Conservation (phyloP, 2,113 vertebrate species). For the Rhinopomastus cyanomelas region DNA sequence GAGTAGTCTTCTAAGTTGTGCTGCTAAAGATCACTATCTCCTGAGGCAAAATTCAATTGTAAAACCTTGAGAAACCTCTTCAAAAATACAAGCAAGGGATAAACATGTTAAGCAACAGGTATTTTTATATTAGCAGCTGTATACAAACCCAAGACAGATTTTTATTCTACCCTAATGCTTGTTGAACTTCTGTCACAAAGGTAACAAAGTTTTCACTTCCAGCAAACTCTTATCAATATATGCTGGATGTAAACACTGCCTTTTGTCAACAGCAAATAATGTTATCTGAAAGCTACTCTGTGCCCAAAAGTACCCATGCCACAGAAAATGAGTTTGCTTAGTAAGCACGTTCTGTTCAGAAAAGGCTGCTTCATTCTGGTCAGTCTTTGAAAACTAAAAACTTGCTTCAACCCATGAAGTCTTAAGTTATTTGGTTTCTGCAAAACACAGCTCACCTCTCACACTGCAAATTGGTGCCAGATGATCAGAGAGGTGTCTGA, state of each 20-base stretch:
- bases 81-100: conserved; percentile 31
- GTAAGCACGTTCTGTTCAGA: not conserved
- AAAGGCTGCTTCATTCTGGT: not conserved
- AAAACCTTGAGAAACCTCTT: conserved; percentile 57
- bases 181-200: not conserved
- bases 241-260: not conserved
- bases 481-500: not conserved
- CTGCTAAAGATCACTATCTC: conserved; percentile 8
- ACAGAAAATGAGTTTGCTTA: not conserved
- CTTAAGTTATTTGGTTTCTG: not conserved
- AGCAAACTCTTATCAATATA: not conserved
- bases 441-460: not conserved
- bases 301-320: not conserved
- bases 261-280: not conserved
- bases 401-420: not conserved
- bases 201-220: not conserved
- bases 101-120: conserved; percentile 31
- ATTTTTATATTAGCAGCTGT: conserved; percentile 27
- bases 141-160: not conserved
- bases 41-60: conserved; percentile 33
- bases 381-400: not conserved
- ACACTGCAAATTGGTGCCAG: not conserved
- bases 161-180: not conserved
- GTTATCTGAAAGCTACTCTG: not conserved
- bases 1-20: conserved; percentile 22